Evolutionary conservation across 2,888 invertebrate genomes (phyloP).

Genomic region (Halocaridina rubra): DNA sequence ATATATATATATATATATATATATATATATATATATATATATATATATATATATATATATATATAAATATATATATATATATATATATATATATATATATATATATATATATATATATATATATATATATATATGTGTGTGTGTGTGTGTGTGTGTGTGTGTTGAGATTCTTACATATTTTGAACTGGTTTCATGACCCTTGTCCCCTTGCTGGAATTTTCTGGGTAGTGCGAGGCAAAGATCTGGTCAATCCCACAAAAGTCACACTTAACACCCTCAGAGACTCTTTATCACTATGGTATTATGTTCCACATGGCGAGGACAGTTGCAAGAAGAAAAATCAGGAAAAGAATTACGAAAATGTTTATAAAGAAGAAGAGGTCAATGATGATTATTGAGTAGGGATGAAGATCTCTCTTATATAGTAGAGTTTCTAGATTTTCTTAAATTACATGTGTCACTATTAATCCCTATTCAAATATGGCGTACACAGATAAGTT

Average conservation of each 20-base stretch:
- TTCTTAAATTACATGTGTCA: no score
- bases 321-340: no score
- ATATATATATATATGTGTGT: neutral
- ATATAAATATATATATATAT: neutral
- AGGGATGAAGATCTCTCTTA: no score
- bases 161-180: neutral
- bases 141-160: neutral
- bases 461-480: no score
- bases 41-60: neutral
- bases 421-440: no score
- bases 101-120: constrained; percentile 19
- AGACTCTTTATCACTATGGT: constrained; percentile 26
- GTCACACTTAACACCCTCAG: constrained; percentile 45
- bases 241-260: constrained; percentile 16
- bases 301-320: no score
- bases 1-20: no score
- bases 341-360: no score
- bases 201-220: neutral
- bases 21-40: no score
- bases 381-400: no score
- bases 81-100: neutral
- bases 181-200: neutral
- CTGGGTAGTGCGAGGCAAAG: neutral
- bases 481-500: no score
- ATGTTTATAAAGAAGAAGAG: no score